phyloP scores from a whole-genome alignment of 1,140 invertebrate genomes.

The Colletes gigas region DNA sequence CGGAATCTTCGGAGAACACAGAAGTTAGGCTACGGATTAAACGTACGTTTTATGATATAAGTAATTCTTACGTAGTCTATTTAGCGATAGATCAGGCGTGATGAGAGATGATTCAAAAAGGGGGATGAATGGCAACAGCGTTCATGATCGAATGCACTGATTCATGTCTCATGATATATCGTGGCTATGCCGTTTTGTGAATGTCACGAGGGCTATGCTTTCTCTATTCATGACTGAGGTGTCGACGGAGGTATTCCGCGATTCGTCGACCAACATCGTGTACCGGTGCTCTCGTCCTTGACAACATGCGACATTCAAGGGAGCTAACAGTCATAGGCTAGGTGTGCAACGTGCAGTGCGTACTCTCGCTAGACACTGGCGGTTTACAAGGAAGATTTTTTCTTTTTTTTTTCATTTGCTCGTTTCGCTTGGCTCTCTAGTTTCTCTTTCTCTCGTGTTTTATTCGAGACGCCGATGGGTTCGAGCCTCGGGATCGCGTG shows the following conservation, averaged over 20 bases:
- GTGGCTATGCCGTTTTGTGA: constrained; percentile 59
- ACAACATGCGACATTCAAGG: constrained; percentile 66
- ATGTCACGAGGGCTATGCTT: constrained; percentile 56
- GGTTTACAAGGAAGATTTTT: constrained; percentile 54
- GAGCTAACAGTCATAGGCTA: constrained; percentile 57
- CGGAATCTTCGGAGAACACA: not conserved
- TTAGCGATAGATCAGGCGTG: constrained; percentile 59
- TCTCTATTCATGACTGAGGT: constrained; percentile 36
- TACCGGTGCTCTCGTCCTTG: constrained; percentile 62
- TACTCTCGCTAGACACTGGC: constrained; percentile 56
- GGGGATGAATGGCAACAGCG: constrained; percentile 64
- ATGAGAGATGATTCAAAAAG: constrained; percentile 64
- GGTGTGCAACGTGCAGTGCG: constrained; percentile 62
- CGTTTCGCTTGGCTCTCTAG: no score
- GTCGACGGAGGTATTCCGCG: constrained; percentile 24
- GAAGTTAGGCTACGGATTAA: constrained; percentile 24
- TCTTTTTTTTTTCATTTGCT: not conserved
- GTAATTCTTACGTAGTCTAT: constrained; percentile 42
- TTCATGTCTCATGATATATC: constrained; percentile 61
- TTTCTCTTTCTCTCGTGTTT: not conserved
- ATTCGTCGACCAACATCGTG: constrained; percentile 37
- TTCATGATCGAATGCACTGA: constrained; percentile 70
- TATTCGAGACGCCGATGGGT: not conserved
- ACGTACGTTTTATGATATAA: constrained; percentile 30
- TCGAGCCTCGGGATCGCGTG: not conserved